Evolutionary conservation across 2,797 vertebrate genomes (phyloP), one percentile per base, ranked within the genome.

Genomic region (Passerculus sandwichensis): DNA sequence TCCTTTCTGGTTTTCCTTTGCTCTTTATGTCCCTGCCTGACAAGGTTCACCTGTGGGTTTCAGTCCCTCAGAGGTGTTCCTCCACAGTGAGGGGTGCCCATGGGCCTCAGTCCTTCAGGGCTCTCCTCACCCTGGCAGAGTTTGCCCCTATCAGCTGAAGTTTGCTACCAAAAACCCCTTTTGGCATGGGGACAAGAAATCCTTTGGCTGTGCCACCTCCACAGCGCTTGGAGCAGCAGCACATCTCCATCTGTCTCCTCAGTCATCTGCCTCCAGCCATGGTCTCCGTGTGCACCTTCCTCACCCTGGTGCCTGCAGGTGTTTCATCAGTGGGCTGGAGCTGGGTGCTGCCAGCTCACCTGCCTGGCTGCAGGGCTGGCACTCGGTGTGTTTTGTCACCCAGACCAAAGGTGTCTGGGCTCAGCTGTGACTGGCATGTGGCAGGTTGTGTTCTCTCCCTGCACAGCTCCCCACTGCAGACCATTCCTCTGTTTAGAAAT

Each of bases 201-300:
- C 30, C 44, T n/a, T 11, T 54, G 50, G 29, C 60, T 3, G 0
- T 34, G 10, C 47, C 72, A 56, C 27, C 30, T 54, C 13, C 18
- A 3, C 26, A 60, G 45, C 30, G 7, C 56, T 62, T 44, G 54
- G 40, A 40, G 67, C 54, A 44, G 67, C 59, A 62, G 44, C 48
- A 6, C 72, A 25, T 38, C 38, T 93, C 40, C 42, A 11, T n/a
- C 34, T 73, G 42, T 47, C 13, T 75, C 38, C 64, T 69, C 59
- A 48, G 51, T 15, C 50, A 4, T 0, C 0, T 1, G 0, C 10
- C 60, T 72, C 32, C 51, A 75, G 42, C 50, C 30, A 3, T 34
- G 6, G 10, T 70, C 60, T 83, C 44, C 1, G 0, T 21, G 27
- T 60, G 13, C 36, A 1, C 40, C 32, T 40, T 61, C 47, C 22